phyloP scores from a whole-genome alignment of 2,797 vertebrate genomes.

The Poeciliopsis paucimaculata region DNA sequence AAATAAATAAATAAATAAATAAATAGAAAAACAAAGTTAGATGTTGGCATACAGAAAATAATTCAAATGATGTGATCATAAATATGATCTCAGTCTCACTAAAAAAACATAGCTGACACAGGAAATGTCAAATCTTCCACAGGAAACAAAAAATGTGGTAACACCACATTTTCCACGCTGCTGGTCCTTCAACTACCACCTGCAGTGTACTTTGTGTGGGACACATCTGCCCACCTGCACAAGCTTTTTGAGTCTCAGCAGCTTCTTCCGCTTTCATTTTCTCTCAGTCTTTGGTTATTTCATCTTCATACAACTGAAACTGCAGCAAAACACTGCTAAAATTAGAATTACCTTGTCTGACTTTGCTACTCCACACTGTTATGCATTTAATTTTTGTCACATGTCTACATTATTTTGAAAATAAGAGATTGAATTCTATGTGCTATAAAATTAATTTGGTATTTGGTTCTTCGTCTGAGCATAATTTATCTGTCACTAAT shows the following conservation, averaged over 20 bases:
- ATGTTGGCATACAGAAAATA: too few species aligned
- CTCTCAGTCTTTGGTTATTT: background rate
- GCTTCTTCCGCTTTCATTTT: conserved; percentile 39
- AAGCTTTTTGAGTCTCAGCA: conserved; percentile 13
- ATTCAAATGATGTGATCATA: background rate
- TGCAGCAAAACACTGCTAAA: background rate
- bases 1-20: background rate
- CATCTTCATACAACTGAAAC: conserved; percentile 4
- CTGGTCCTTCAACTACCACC: conserved; percentile 24
- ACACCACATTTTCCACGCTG: conserved; percentile 22
- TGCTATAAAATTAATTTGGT: background rate
- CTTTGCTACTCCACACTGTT: background rate
- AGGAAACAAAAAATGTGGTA: conserved; percentile 46
- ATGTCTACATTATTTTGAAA: background rate
- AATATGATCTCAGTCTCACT: background rate
- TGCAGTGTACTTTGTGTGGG: conserved; percentile 12
- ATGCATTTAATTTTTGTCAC: background rate
- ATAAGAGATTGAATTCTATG: background rate
- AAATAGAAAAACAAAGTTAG: background rate
- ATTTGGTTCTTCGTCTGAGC: background rate
- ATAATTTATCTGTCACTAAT: background rate
- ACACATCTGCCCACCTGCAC: background rate
- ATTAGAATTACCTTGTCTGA: background rate
- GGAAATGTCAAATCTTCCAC: conserved; percentile 54
- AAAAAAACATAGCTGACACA: conserved; percentile 3